A percentile compares a stretch with the other conserved stretches of the same genome.
Conservation (phyloP, 2,797 vertebrate genomes). For the Mormyrus hasselquistii region DNA sequence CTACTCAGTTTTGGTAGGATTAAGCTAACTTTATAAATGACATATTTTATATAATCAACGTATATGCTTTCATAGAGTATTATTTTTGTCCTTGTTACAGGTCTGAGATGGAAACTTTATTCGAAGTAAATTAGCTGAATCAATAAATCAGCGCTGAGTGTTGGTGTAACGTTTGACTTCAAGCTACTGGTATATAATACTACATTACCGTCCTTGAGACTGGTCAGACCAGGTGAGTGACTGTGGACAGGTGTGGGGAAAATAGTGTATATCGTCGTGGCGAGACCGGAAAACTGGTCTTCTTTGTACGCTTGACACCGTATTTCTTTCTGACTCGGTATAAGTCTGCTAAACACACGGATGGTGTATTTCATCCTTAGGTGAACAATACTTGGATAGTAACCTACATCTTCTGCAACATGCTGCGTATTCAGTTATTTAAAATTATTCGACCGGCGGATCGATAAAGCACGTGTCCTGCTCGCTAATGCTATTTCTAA, state of each 20-base stretch:
- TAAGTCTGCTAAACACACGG: neutral
- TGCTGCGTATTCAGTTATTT: neutral
- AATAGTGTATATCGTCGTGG: neutral
- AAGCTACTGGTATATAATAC: neutral
- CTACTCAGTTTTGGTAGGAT: neutral
- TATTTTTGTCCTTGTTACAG: conserved; percentile 20
- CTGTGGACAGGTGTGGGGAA: neutral
- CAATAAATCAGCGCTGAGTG: conserved; percentile 17
- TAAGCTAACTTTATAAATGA: conserved; percentile 32
- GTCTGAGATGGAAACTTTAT: neutral
- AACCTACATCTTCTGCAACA: neutral
- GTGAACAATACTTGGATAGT: neutral
- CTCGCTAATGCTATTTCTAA: neutral
- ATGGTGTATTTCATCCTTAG: neutral
- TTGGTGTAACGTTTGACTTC: neutral
- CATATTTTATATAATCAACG: conserved; percentile 30
- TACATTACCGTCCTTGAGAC: neutral
- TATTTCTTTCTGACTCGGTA: neutral
- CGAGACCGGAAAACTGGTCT: neutral
- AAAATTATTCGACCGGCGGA: neutral
- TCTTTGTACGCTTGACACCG: neutral
- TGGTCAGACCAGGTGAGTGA: conserved; percentile 11
- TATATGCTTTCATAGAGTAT: conserved; percentile 19
- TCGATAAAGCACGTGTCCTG: neutral
- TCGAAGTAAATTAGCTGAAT: conserved; percentile 22